A percentile compares a stretch with the other conserved stretches of the same genome.
These are phyloP conservation scores for Drosophila erecta DNA, from an alignment of 1,140 invertebrate species.

Conservation along the genomic window DNA sequence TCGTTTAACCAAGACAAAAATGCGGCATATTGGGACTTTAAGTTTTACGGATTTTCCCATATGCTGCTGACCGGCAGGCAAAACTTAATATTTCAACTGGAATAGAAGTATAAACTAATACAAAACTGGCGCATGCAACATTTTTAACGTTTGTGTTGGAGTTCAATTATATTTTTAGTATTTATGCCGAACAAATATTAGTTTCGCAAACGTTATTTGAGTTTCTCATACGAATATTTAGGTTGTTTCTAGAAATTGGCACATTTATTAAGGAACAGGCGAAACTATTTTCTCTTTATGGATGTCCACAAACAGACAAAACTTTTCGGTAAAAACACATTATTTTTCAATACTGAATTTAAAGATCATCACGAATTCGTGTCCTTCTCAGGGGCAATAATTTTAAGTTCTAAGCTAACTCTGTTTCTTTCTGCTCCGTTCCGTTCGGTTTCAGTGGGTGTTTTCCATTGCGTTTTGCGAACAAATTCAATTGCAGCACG, in stretches of 20 bases:
- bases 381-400: constrained; percentile 9
- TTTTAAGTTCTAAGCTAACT: constrained; percentile 19
- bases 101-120: not conserved
- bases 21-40: constrained; percentile 13
- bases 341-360: not conserved
- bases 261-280: too few species aligned
- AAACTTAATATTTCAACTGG: not conserved
- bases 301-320: not conserved
- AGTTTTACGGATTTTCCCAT: not conserved
- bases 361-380: constrained; percentile 42
- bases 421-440: constrained; percentile 8
- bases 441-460: constrained; percentile 54
- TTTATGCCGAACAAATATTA: not conserved
- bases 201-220: not conserved
- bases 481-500: constrained; percentile 80
- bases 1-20: constrained; percentile 10
- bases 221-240: not conserved
- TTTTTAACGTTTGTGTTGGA: not conserved
- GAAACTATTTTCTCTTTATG: too few species aligned
- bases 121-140: not conserved
- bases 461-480: constrained; percentile 80
- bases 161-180: not conserved
- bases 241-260: too few species aligned
- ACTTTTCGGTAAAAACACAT: not conserved
- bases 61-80: not conserved